Conservation (phyloP, 2,113 vertebrate genomes). For the Nothobranchius kuhntae region DNA sequence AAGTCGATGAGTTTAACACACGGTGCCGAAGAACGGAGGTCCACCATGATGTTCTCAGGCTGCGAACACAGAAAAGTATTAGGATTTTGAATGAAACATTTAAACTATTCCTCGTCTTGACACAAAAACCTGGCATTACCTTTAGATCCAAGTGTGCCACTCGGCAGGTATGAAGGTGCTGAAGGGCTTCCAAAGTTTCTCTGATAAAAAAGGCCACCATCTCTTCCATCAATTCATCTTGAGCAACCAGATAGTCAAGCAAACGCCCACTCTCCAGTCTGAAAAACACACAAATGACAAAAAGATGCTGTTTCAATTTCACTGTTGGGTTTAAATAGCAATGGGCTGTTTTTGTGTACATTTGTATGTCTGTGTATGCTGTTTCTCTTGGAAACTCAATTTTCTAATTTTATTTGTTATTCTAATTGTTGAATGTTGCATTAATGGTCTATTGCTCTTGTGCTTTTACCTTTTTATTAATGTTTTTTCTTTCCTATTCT, state of each 20-base stretch:
- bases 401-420: no score
- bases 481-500: no score
- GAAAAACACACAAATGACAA: not conserved
- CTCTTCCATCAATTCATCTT: constrained; percentile 96
- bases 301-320: not conserved
- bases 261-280: constrained; percentile 93
- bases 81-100: not conserved
- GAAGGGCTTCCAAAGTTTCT: constrained; percentile 91
- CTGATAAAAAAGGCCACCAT: constrained; percentile 94
- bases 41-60: constrained; percentile 97
- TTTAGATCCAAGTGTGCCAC: constrained; percentile 96
- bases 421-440: no score
- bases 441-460: no score
- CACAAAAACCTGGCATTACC: constrained; percentile 72
- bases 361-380: no score
- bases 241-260: constrained; percentile 93
- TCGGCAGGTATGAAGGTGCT: constrained; percentile 95
- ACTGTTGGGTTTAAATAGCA: not conserved
- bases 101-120: not conserved
- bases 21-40: constrained; percentile 86
- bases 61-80: constrained; percentile 44
- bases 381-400: no score
- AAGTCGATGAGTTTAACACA: constrained; percentile 92
- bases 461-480: no score
- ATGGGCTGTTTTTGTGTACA: no score